Evolutionary conservation across 1,140 invertebrate genomes (phyloP).

Genomic region (Dinoponera quadriceps): DNA sequence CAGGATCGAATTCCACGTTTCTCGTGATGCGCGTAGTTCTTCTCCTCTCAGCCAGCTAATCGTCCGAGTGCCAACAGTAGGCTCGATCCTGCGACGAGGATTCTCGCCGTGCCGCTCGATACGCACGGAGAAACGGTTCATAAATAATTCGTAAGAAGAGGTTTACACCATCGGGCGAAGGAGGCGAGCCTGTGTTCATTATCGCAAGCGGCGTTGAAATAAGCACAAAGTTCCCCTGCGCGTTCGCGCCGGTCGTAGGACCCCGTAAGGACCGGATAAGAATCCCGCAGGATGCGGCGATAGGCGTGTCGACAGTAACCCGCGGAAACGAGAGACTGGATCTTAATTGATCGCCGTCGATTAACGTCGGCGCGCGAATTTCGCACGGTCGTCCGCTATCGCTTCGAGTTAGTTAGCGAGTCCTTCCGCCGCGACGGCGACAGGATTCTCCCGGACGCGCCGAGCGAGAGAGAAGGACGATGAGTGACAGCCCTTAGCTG

Average conservation of each 20-base stretch:
- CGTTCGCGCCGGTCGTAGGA: not conserved
- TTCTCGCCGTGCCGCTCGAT: constrained; percentile 8
- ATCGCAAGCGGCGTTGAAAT: constrained; percentile 17
- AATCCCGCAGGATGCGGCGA: not conserved
- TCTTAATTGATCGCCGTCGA: constrained; percentile 56
- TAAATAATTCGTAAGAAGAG: constrained; percentile 36
- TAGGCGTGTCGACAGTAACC: not conserved
- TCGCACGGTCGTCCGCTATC: constrained; percentile 7
- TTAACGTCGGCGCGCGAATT: constrained; percentile 35
- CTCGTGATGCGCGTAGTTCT: not conserved
- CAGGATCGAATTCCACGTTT: constrained; percentile 19
- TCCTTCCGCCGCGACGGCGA: not conserved
- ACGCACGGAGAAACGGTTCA: constrained; percentile 1
- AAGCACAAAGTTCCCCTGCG: not conserved
- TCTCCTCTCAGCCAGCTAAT: constrained; percentile 14
- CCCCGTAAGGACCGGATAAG: not conserved
- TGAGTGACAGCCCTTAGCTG: constrained; percentile 5
- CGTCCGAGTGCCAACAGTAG: constrained; percentile 21
- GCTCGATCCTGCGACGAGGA: not conserved
- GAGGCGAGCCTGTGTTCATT: not conserved
- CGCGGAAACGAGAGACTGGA: not conserved
- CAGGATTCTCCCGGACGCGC: constrained; percentile 2
- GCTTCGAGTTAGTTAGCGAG: constrained; percentile 40
- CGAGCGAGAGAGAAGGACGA: not conserved
- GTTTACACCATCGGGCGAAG: not conserved